Conservation (phyloP, 2,113 vertebrate genomes). For the Narcine bancroftii region DNA sequence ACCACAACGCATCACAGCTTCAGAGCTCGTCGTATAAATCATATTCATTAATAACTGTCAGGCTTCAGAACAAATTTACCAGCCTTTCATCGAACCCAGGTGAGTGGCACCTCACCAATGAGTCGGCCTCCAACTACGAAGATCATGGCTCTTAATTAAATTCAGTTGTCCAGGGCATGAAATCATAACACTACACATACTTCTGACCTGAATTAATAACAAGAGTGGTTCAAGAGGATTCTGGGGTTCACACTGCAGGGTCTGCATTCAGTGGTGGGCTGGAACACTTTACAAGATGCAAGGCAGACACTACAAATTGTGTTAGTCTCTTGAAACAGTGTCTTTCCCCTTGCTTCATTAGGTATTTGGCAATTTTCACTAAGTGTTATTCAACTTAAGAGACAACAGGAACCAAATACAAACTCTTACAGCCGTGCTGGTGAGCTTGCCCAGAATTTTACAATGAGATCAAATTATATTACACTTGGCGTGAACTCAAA, state of each 20-base stretch:
- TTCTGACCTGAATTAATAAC: not conserved
- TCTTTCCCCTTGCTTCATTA: not conserved
- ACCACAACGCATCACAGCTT: not conserved
- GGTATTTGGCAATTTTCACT: not conserved
- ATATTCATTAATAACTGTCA: constrained; percentile 58
- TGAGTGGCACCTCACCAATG: constrained; percentile 46
- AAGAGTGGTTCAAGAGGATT: not conserved
- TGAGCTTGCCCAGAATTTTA: not conserved
- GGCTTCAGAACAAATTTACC: constrained; percentile 47
- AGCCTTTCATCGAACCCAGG: constrained; percentile 55
- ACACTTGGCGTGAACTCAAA: not conserved
- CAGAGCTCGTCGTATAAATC: constrained; percentile 48
- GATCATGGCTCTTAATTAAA: constrained; percentile 47
- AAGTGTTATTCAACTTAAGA: not conserved
- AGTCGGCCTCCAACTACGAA: constrained; percentile 41
- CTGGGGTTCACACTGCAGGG: not conserved
- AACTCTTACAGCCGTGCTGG: not conserved
- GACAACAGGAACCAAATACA: not conserved
- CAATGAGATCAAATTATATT: not conserved
- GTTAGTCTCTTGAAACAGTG: not conserved
- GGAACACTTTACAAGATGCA: not conserved
- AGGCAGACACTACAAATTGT: not conserved
- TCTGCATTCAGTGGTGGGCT: not conserved
- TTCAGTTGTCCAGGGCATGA: not conserved
- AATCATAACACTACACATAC: not conserved